Percentiles rank a stretch among this genome's conserved stretches.
Evolutionary conservation across 2,113 vertebrate species (phyloP).

Genomic region (Podocnemis expansa): DNA sequence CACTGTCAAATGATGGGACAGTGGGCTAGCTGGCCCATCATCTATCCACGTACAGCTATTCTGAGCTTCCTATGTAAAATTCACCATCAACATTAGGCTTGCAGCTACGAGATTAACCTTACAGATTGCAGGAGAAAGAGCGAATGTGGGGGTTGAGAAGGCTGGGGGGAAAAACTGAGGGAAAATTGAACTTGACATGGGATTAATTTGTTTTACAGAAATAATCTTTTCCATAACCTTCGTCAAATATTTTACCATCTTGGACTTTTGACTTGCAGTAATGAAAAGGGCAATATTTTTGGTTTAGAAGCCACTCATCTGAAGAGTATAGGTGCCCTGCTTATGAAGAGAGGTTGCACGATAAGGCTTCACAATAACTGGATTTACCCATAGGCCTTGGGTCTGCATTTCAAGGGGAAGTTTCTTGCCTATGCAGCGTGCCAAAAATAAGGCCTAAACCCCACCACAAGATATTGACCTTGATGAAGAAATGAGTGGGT

Average conservation of each 20-base stretch:
- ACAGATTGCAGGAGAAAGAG: slow-evolving; percentile 32
- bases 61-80: not conserved
- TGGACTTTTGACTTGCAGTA: slow-evolving; percentile 29
- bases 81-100: not conserved
- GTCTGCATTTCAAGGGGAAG: not conserved
- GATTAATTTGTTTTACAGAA: slow-evolving; percentile 46
- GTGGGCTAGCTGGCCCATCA: not conserved
- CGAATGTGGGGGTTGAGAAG: not conserved
- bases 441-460: slow-evolving; percentile 35
- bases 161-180: not conserved
- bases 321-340: not conserved
- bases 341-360: not conserved
- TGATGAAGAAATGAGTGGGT: not conserved
- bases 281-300: slow-evolving; percentile 40
- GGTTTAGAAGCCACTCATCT: not conserved
- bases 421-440: slow-evolving; percentile 26
- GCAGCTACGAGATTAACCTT: not conserved
- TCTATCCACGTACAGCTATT: not conserved
- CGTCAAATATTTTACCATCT: slow-evolving; percentile 46
- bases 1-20: not conserved
- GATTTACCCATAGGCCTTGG: not conserved
- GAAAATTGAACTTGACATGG: slow-evolving; percentile 25
- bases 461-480: not conserved
- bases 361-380: not conserved
- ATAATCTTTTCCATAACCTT: slow-evolving; percentile 11